phyloP scores from a whole-genome alignment of 2,797 vertebrate species.

The Coreius guichenoti region DNA sequence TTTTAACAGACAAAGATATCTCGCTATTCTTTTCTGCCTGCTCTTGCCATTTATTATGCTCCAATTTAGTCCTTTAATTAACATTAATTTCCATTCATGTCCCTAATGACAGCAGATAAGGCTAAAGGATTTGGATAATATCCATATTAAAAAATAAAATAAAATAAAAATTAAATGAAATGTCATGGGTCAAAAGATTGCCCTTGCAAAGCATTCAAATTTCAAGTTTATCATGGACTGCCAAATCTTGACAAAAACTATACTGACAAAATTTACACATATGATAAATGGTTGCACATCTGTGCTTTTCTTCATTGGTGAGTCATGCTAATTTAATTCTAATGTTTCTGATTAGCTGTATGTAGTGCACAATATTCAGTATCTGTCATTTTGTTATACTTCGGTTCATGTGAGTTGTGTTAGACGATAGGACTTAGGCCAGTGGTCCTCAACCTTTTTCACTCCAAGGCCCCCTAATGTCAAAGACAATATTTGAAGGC shows the following conservation, averaged over 20 bases:
- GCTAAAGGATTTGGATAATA: background rate
- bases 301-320: no score
- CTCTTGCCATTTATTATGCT: background rate
- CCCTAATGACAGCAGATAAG: background rate
- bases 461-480: background rate
- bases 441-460: background rate
- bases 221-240: background rate
- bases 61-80: background rate
- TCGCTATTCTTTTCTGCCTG: background rate
- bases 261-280: background rate
- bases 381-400: background rate
- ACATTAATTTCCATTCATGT: background rate
- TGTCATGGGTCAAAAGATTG: no score
- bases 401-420: background rate
- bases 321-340: background rate
- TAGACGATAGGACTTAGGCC: background rate
- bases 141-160: no score
- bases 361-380: background rate
- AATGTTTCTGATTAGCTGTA: background rate
- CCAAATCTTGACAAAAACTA: background rate
- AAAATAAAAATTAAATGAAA: no score
- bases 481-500: background rate
- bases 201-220: background rate
- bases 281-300: no score
- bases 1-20: background rate